Percentiles rank a stretch among this genome's conserved stretches.
phyloP scores from a whole-genome alignment of 2,888 invertebrate genomes.

The Lasioglossum calceatum region DNA sequence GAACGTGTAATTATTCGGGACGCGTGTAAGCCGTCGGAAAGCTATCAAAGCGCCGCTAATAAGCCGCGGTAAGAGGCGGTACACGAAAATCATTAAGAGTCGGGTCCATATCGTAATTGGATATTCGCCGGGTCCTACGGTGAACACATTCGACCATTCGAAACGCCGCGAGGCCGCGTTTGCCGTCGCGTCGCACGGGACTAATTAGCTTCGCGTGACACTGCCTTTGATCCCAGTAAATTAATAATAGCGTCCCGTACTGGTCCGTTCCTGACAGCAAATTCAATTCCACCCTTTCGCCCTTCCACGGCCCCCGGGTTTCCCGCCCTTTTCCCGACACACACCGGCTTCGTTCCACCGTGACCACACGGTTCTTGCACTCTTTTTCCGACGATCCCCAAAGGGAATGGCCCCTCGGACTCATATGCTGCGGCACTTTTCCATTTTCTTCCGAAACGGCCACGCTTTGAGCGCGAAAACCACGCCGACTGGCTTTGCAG shows the following conservation, averaged over 20 bases:
- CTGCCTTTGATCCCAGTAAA: constrained; percentile 71
- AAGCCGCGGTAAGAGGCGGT: neutral
- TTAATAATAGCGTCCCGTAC: constrained; percentile 67
- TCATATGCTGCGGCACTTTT: constrained; percentile 27
- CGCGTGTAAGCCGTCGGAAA: neutral
- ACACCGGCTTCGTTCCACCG: neutral
- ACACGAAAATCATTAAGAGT: constrained; percentile 42
- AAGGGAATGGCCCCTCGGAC: neutral
- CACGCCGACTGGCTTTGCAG: constrained; percentile 8
- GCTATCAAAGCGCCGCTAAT: neutral
- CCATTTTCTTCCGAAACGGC: constrained; percentile 25
- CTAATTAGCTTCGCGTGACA: constrained; percentile 70
- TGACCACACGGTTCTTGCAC: neutral
- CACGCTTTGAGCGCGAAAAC: constrained; percentile 28
- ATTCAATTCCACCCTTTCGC: constrained; percentile 56
- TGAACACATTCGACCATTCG: constrained; percentile 51
- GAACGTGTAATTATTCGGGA: neutral
- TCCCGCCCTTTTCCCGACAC: neutral
- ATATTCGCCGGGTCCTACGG: constrained; percentile 49
- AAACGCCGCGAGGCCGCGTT: constrained; percentile 16
- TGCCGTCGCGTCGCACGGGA: constrained; percentile 49
- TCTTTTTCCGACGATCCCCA: constrained; percentile 39
- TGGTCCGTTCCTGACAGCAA: constrained; percentile 40
- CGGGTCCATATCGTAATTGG: constrained; percentile 48
- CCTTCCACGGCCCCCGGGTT: neutral